Evolutionary conservation across 2,797 vertebrate species (phyloP).

Genomic region (Streptopelia turtur): DNA sequence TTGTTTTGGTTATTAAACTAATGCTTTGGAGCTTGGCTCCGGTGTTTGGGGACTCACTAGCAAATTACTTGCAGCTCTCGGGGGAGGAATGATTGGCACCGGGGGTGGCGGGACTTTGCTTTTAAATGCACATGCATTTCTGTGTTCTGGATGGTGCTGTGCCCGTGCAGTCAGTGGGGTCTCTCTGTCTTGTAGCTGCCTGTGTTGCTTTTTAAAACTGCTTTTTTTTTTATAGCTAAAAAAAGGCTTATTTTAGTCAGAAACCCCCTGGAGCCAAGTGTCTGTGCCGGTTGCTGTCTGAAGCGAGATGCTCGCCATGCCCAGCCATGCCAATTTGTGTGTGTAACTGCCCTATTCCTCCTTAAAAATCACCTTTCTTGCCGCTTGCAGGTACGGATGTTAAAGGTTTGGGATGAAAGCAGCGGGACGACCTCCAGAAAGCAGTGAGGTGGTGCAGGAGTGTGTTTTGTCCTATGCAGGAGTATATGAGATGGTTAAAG

Average conservation of each 20-base stretch:
- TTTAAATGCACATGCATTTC: neutral
- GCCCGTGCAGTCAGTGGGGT: neutral
- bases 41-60: neutral
- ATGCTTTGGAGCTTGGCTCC: neutral
- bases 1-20: slow-evolving; percentile 58
- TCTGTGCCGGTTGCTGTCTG: neutral
- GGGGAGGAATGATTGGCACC: neutral
- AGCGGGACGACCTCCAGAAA: no score
- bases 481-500: neutral
- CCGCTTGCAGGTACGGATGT: fast-evolving
- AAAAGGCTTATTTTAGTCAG: neutral
- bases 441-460: neutral
- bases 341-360: neutral
- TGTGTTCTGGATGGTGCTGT: neutral
- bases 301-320: fast-evolving
- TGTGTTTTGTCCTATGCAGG: neutral
- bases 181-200: neutral
- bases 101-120: neutral
- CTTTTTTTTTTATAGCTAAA: neutral
- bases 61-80: slow-evolving; percentile 11
- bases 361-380: neutral
- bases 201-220: neutral
- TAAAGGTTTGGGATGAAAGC: neutral
- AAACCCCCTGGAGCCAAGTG: neutral
- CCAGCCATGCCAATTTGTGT: neutral